Evolutionary conservation across 1,140 invertebrate genomes (phyloP), one percentile per base, ranked within the genome.

Genomic region (Micrasema longulum): DNA sequence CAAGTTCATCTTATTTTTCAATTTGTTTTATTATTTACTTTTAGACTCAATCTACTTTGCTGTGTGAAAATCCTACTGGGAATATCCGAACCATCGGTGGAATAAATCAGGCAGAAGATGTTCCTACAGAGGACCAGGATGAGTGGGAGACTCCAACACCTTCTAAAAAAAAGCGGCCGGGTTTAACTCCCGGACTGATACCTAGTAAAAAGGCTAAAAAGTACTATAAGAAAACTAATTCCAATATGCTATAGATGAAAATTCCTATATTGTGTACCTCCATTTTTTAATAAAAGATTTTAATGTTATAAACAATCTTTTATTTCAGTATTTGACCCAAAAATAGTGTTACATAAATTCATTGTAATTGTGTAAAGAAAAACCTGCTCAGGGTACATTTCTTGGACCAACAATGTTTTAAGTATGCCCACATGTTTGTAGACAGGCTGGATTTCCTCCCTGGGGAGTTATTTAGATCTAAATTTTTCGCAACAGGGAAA

Each of bases 151-250:
- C 87, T 35, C 55, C 52, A 78, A 83, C 64, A 85, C 84, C 57
- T 85, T 87, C 77, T 89, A 84, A 75, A 89, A 89, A 77, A 76
- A 95, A 93, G 77, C 81, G 92, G 70, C 91, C 93, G 62, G 95
- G 95, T 0, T 78, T 97, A 2, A 88, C 89, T 11, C 89, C 94
- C 78, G 87, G 84, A n/a, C 79, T 97, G 16, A 83, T 93, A 23
- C 95, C 95, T 38, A 90, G 93, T 6, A 94, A 96, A 78, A 94
- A 92, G 85, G 92, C 95, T 6, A 88, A 95, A 78, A 93, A 93
- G 82, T 87, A 91, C 80, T 94, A 80, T 94, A 93, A 77, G 89
- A 89, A 76, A 76, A 82, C 72, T 80, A 83, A 60, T 65, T 48
- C 41, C 50, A 73, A 41, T 53, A 41, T 60, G 10, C 31, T 14